Evolutionary conservation across 2,888 invertebrate genomes (phyloP), one percentile per base, ranked within the genome.

Genomic region (Odontothrips loti): DNA sequence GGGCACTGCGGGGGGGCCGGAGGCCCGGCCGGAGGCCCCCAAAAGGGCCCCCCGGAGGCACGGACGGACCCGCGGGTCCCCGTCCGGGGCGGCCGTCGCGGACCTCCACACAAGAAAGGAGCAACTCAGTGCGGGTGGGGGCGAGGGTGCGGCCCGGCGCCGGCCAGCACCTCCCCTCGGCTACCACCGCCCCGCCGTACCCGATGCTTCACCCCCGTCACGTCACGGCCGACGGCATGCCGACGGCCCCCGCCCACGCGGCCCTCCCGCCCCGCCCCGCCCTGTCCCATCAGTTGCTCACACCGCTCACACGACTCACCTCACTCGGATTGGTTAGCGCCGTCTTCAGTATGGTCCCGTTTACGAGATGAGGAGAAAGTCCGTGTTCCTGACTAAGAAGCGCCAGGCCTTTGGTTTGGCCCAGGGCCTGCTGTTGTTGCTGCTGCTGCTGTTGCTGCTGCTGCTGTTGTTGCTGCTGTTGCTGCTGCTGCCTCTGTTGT

Each of bases 261-360:
- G 34, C 34, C 3, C 34, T 43, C 34, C 34, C 34, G 34, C 34
- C 3, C 34, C 34, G 34, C 34, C 34, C 34, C 34, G 34, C 34
- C 34, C 34, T 6, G 34, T 6, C 3, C 34, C 34, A 6, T 43
- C 34, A 43, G 34, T 43, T 6, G 2, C 34, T 43, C 34, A 4
- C 34, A 43, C 34, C 6, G 34, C 34, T 43, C 34, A 43, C 34
- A 6, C 34, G 2, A 86, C 87, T 88, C 84, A 90, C 90, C 92
- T 96, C 96, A 89, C 95, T 96, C 85, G 97, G 96, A 88, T 96
- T 96, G 85, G 96, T 97, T 86, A 97, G 91, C 84, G 96, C 97
- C 88, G 96, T 96, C 91, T 96, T 96, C 85, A 97, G 91, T 87
- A 97, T 97, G 87, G 95, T 95, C 86, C 96, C 96, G 87, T 96